phyloP scores from a whole-genome alignment of 2,797 vertebrate species.

The Anguilla marmorata region DNA sequence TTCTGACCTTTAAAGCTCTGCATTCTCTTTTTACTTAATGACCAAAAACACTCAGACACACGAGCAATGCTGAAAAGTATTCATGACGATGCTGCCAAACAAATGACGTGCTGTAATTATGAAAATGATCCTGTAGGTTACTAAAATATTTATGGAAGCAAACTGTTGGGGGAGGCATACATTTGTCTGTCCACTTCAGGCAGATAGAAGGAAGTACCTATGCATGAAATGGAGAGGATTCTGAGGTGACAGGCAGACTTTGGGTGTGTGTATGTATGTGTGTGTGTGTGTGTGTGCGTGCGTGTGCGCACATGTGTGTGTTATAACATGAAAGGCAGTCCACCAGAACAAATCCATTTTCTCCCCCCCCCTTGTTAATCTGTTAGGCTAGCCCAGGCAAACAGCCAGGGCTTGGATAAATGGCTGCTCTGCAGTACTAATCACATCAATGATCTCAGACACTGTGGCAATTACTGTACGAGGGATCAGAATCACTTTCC shows the following conservation, averaged over 20 bases:
- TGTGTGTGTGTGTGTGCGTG: background rate
- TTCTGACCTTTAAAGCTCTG: background rate
- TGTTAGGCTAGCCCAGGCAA: background rate
- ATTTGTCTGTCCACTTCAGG: background rate
- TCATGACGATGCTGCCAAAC: background rate
- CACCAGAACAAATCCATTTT: background rate
- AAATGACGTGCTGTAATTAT: background rate
- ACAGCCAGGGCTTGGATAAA: background rate
- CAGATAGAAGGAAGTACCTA: background rate
- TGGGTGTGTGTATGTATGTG: background rate
- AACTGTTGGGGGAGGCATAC: background rate
- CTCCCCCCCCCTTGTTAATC: background rate
- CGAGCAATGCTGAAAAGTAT: background rate
- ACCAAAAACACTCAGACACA: background rate
- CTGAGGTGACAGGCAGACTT: background rate
- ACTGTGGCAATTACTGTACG: background rate
- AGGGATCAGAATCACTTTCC: background rate
- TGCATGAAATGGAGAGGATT: background rate
- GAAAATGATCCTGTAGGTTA: background rate
- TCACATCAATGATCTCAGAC: slow-evolving; percentile 6
- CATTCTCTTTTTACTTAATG: background rate
- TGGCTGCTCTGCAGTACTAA: background rate
- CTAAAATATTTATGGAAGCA: background rate
- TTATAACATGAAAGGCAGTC: background rate
- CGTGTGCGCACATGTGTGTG: background rate